Conservation (phyloP, 2,113 vertebrate species). For the Felis catus region F.catus_Fca126_mat1.0 CM031421.1:58233001-58233500, state of each 20-base stretch:
- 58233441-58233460: too few relatives aligned
- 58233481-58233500: too few relatives aligned
- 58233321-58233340: neutral
- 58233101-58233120: too few relatives aligned
- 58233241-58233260: neutral
- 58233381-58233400: constrained; percentile 13
- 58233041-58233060: too few relatives aligned
- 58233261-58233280: constrained; percentile 17
- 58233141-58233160: neutral
- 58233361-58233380: neutral
- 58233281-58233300: neutral
- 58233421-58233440: neutral
- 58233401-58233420: neutral
- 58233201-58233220: neutral
- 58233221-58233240: neutral
- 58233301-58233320: constrained; percentile 5
- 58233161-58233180: neutral
- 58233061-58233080: too few relatives aligned
- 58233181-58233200: neutral
- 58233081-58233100: too few relatives aligned
- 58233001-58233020: too few relatives aligned
- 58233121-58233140: too few relatives aligned
- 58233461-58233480: too few relatives aligned
- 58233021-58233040: too few relatives aligned
- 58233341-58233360: constrained; percentile 17